phyloP scores from a whole-genome alignment of 2,797 vertebrate species.

The Sebastiscus albofasciatus region DNA sequence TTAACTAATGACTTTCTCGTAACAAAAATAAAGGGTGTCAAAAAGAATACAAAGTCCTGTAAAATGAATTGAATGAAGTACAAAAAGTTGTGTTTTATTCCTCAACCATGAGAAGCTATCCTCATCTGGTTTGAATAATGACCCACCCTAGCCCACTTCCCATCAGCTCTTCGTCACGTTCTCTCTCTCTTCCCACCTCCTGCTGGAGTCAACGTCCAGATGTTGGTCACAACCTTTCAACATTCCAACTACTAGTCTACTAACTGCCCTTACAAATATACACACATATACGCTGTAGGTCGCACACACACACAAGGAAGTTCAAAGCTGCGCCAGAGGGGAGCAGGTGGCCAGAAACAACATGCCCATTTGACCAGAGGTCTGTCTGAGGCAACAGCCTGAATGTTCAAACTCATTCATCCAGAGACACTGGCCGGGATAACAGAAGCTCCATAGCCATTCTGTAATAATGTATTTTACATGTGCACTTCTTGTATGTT shows the following conservation, averaged over 20 bases:
- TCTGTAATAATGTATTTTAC: not conserved
- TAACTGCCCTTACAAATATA: conserved; percentile 55
- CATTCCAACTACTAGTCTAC: conserved; percentile 63
- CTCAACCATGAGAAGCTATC: not conserved
- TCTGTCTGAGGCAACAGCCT: conserved; percentile 12
- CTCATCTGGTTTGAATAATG: conserved; percentile 77
- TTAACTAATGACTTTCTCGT: not conserved
- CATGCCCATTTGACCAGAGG: conserved; percentile 25
- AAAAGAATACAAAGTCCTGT: not conserved
- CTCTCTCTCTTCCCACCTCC: conserved; percentile 27
- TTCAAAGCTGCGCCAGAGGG: conserved; percentile 64
- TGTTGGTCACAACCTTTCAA: conserved; percentile 62
- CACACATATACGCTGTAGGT: conserved; percentile 39
- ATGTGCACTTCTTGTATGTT: not conserved
- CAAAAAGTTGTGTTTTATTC: conserved; percentile 15
- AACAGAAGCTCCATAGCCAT: conserved; percentile 9
- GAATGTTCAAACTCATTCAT: conserved; percentile 29
- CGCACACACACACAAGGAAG: conserved; percentile 22
- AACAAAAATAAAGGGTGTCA: not conserved
- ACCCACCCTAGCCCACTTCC: conserved; percentile 25
- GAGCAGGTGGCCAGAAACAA: conserved; percentile 68
- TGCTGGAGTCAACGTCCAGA: conserved; percentile 68
- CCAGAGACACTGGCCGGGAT: not conserved
- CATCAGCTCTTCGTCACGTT: conserved; percentile 40
- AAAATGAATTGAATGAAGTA: not conserved